Base-by-base conservation (phyloP, 2,888 invertebrate genomes). In the Coelinius sp. region DNA sequence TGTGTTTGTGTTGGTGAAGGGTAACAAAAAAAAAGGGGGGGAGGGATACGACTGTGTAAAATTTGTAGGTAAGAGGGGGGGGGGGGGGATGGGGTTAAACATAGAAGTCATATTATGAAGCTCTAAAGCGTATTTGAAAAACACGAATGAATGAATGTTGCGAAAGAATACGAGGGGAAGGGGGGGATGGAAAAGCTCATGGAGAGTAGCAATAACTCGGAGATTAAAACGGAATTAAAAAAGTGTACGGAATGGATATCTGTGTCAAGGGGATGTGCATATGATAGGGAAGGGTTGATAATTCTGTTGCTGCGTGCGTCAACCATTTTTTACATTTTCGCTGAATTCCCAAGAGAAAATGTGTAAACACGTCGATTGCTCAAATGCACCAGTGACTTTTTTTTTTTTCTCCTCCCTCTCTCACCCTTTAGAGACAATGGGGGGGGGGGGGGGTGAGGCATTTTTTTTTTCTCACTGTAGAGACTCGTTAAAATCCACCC, bases 221-320 rank as follows among this genome's bases (percentile, higher is more conserved):
- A 84, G 86, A 86, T 86, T 85, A 86, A 85, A 86, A 85, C 80
- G 83, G 84, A 86, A 86, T 85, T 85, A 83, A 86, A 86, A 84
- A 83, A 80, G 82, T 84, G 79, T 81, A 80, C 79, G 82, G 83
- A 80, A 81, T 81, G 81, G 79, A 80, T 83, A 85, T 85, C 82
- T 84, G 81, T 85, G 84, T 83, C 84, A 84, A 84, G 84, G 72
- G 68, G 72, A 70, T 53, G 72, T 66, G 22, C 64, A 59, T 35
- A 46, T 31, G 63, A 22, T 38, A 10, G 3, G 22, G 52, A n/a
- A 22, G 67, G 35, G 35, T 20, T 49, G 31, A 59, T 59, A 59
- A 59, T 70, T 70, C 46, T 41, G 65, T 70, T 70, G 52, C 53
- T 52, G 35, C 41, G 25, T 56, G 25, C 65, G 56, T 56, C 53